A percentile compares a stretch with the other conserved stretches of the same genome.
phyloP scores from a whole-genome alignment of 53 echinoderm and acorn worm species.

The Astropecten irregularis region DNA sequence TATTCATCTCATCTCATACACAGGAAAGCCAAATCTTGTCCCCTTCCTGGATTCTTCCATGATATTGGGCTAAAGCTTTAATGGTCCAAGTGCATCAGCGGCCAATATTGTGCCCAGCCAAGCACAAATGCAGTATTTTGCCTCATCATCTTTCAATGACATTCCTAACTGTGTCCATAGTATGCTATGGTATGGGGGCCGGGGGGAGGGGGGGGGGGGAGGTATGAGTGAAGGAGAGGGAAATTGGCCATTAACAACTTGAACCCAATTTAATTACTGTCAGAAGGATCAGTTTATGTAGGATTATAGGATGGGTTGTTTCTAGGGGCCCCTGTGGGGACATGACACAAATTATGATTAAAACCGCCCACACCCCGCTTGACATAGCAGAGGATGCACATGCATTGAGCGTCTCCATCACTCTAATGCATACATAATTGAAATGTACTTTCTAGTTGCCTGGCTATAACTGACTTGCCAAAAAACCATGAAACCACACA shows the following conservation, averaged over 20 bases:
- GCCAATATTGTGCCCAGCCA: slow-evolving; percentile 21
- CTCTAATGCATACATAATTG: too few species aligned
- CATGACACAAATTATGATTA: background rate
- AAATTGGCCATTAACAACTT: slow-evolving; percentile 35
- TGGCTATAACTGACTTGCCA: too few species aligned
- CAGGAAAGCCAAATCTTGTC: too few species aligned
- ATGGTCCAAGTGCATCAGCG: background rate
- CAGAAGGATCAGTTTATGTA: slow-evolving; percentile 31
- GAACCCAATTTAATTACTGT: slow-evolving; percentile 60
- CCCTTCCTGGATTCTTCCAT: too few species aligned
- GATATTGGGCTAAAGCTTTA: too few species aligned
- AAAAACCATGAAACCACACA: too few species aligned
- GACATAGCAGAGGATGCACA: background rate
- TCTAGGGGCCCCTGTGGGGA: background rate
- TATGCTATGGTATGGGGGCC: background rate
- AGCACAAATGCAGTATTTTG: background rate
- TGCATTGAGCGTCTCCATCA: background rate
- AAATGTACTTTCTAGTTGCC: too few species aligned
- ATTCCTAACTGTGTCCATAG: background rate
- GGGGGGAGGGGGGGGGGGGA: too few species aligned
- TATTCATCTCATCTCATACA: background rate
- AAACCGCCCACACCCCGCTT: background rate
- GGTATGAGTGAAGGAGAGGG: too few species aligned
- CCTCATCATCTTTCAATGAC: background rate
- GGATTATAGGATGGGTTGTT: slow-evolving; percentile 2